Evolutionary conservation across 2,797 vertebrate species (phyloP).

Genomic region (Poecilia gillii): DNA sequence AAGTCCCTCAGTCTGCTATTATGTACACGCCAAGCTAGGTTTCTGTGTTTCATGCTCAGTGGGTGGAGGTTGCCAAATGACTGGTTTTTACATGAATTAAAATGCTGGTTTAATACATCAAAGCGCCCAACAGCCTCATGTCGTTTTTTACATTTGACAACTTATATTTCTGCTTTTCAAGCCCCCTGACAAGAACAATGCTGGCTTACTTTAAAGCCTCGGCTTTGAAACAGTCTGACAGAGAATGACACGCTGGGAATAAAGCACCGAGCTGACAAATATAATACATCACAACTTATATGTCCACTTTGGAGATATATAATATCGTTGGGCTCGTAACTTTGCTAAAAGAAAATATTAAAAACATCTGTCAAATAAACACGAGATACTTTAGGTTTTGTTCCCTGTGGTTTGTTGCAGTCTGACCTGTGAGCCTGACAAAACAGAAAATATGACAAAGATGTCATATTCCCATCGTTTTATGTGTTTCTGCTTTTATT

Average conservation of each 20-base stretch:
- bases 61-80: background rate
- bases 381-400: background rate
- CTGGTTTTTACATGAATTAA: slow-evolving; percentile 5
- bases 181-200: background rate
- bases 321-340: background rate
- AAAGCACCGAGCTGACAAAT: background rate
- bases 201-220: background rate
- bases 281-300: background rate
- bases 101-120: slow-evolving; percentile 8
- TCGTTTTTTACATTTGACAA: background rate
- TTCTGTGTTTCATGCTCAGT: slow-evolving; percentile 1
- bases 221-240: background rate
- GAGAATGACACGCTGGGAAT: background rate
- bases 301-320: background rate
- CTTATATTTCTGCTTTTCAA: slow-evolving; percentile 2
- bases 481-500: background rate
- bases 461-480: background rate
- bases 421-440: background rate
- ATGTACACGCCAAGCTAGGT: background rate
- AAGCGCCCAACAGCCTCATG: background rate
- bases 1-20: slow-evolving; percentile 2
- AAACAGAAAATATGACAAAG: background rate
- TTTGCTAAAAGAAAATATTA: background rate
- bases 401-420: background rate
- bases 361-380: slow-evolving; percentile 1